Evolutionary conservation across 2,888 invertebrate species (phyloP).

Genomic region (Eulithis testata): DNA sequence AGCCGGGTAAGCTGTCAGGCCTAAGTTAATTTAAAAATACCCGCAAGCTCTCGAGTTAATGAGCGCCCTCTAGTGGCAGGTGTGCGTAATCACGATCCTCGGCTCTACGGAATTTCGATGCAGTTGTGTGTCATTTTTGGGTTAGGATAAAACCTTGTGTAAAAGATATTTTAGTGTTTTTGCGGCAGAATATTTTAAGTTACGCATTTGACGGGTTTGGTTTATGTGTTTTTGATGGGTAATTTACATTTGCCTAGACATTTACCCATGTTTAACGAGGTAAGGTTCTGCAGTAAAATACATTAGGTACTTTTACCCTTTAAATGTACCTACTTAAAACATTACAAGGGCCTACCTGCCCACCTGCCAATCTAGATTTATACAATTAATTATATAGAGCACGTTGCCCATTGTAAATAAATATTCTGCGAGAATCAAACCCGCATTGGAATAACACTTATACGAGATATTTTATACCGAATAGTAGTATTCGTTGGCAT

Average conservation of each 20-base stretch:
- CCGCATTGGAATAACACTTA: no score
- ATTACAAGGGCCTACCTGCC: background rate
- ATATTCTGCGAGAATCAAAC: no score
- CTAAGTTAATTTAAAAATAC: constrained; percentile 22
- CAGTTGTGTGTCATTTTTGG: constrained; percentile 17
- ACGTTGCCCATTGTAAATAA: no score
- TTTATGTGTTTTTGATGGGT: constrained; percentile 12
- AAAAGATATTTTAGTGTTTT: constrained; percentile 1
- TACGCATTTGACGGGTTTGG: constrained; percentile 5
- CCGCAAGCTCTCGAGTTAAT: constrained; percentile 24
- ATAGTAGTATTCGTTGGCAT: background rate
- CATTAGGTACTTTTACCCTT: no score
- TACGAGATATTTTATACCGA: background rate
- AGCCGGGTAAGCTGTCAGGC: constrained; percentile 27
- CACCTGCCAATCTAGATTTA: no score
- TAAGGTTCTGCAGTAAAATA: constrained; percentile 1
- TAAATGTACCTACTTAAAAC: background rate
- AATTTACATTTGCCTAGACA: background rate
- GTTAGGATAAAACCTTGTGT: constrained; percentile 6
- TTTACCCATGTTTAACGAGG: constrained; percentile 3
- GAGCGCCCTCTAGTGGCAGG: constrained; percentile 29
- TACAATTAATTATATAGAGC: no score
- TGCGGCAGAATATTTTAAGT: constrained; percentile 7
- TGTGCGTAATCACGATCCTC: constrained; percentile 24
- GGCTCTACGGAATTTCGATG: constrained; percentile 18